Evolutionary conservation across 2,888 invertebrate genomes (phyloP), one percentile per base, ranked within the genome.

Genomic region (Ferdinandea cuprea): DNA sequence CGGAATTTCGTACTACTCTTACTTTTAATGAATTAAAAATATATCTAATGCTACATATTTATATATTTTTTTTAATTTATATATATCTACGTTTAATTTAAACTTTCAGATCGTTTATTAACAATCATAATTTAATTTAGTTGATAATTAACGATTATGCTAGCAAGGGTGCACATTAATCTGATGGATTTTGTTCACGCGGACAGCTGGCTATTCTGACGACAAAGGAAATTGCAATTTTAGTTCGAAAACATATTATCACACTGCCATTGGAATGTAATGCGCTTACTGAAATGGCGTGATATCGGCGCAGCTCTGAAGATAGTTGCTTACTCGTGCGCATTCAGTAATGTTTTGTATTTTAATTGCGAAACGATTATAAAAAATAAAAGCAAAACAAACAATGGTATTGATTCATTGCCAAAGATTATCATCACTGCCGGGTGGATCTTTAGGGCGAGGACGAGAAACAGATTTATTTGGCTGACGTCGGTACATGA

Each of bases 271-370:
- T 48, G 54, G 71, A 77, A 58, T 63, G 40, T 37, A 17, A 35
- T 11, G 48, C 13, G 25, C 32, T n/a, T 72, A 42, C 21, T 59
- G 37, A 72, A 66, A 72, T 78, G 78, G 78, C 78, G 65, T 72
- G 78, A 72, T 66, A 78, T 50, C 50, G 37, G 52, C 52, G 13
- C 44, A n/a, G 21, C 40, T 28, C 17, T 40, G 25, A 19, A 52
- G 58, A 11, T 50, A 32, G 15, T 72, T 72, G 42, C 25, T 46
- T 48, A 32, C 42, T 65, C 48, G 54, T 63, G 71, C 63, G 32
- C 69, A 54, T 15, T 48, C 40, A 50, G 28, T 13, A 50, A 11
- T 59, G n/a, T 40, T 73, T 73, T 40, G 13, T 21, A 19, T 48
- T 15, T 21, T 2, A 42, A 21, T 74, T 58, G 48, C 48, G 48